Evolutionary conservation across 2,888 invertebrate species (phyloP), one percentile per base, ranked within the genome.

Genomic region (Scotopteryx bipunctaria): DNA sequence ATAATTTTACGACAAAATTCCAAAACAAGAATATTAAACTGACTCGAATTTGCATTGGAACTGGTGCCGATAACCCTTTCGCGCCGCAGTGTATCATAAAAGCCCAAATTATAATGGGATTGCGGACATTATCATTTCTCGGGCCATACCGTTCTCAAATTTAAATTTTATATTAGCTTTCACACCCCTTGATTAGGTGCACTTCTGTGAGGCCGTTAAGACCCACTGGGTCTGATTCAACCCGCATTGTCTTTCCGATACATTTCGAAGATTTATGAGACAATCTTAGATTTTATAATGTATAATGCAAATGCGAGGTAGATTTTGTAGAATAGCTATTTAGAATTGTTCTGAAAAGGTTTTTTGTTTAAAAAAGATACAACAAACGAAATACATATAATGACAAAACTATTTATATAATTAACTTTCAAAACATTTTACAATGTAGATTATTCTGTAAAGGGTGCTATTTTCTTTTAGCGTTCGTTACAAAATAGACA

Each of bases 131-230:
- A 67, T 67, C 60, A 65, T 69, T 61, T 58, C 63, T 55, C 53
- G 51, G 42, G 41, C 59, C 40, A 36, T 54, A 59, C 57, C 63
- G 55, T 55, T 50, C 55, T 56, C 47, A 53, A 68, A 76, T 77
- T 75, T 76, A 69, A 77, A 78, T 78, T 71, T 71, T 66, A 73
- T 67, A 76, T 71, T 56, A 67, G 55, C 55, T 58, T 52, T 66
- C 61, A 63, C 52, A 56, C 21, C 53, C 61, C 54, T 55, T 69
- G 67, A 73, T 70, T 73, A 69, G 59, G 38, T 63, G 55, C 59
- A 57, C 43, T 56, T 49, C 58, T 40, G 52, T 41, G 54, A 56
- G 56, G 44, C 45, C 43, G 46, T 45, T 53, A 57, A 53, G 21
- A 42, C 52, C 52, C 37, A 33, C 47, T 33, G 54, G 57, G 59